Percentiles rank a stretch among this genome's conserved stretches.
These are phyloP conservation scores for Bergia puertoricense DNA, from an alignment of 92 coral and sea anemone species.

Conservation along the genomic window DNA sequence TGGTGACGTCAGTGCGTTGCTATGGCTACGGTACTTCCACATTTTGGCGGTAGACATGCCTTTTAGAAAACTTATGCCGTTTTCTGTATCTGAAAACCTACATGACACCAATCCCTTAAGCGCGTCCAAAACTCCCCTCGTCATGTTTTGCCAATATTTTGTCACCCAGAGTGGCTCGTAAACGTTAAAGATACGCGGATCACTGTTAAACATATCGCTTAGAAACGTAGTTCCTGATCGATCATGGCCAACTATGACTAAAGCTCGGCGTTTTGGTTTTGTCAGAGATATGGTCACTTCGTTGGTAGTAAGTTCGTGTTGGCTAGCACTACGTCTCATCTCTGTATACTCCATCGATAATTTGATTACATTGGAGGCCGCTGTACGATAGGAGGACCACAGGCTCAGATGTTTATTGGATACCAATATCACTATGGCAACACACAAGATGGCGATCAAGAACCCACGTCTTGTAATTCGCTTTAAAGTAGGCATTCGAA, in stretches of 20 bases:
- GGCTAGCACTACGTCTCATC: constrained; percentile 1
- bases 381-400: too few relatives aligned
- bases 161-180: constrained; percentile 78
- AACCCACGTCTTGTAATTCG: too few relatives aligned
- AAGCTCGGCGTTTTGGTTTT: constrained; percentile 19
- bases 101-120: constrained; percentile 50
- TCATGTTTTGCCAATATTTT: constrained; percentile 6
- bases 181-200: constrained; percentile 63
- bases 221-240: neutral
- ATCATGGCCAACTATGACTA: neutral
- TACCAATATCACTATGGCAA: neutral
- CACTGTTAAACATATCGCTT: constrained; percentile 63
- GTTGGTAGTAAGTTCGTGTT: neutral
- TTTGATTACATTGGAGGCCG: too few relatives aligned
- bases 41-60: constrained; percentile 10
- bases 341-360: too few relatives aligned
- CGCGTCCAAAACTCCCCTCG: constrained; percentile 19
- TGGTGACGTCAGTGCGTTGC: too few relatives aligned
- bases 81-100: constrained; percentile 49
- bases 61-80: constrained; percentile 47
- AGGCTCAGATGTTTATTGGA: too few relatives aligned
- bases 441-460: neutral
- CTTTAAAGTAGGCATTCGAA: too few relatives aligned
- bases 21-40: neutral
- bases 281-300: too few relatives aligned